Evolutionary conservation across 2,888 invertebrate genomes (phyloP), one percentile per base, ranked within the genome.

Genomic region (Lycophotia porphyrea): DNA sequence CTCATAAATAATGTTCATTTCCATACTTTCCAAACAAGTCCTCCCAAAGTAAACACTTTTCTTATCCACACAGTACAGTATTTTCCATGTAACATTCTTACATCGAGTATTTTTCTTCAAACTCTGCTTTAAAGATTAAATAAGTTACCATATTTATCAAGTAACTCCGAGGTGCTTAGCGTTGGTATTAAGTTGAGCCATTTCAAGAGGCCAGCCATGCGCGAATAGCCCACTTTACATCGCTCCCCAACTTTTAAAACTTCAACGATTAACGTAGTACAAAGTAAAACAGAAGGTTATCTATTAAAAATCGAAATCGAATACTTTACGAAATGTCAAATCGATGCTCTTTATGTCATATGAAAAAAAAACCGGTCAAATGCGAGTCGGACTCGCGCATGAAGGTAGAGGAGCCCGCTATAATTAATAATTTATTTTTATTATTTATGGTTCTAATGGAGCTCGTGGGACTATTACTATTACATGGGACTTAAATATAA

Each of bases 181-280:
- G 52, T 63, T 69, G 71, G 68, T 34, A 74, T 68, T 68, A 82
- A 82, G 71, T 84, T 58, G 31, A 79, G 70, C 82, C 85, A 84
- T 64, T 85, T 85, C 71, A 71, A 71, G 73, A 60, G 27, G 42
- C 44, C 80, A 84, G 64, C 68, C 84, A 80, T 72, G 87, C 84
- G 84, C 58, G 70, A 75, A 84, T 64, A 77, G n/a, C n/a, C 74
- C 67, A 61, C 84, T 84, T 84, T 75, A 39, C 74, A 79, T 84
- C 67, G 61, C 72, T 75, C 31, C 60, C 80, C 34, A 64, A 66
- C 65, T 74, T 83, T 74, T 69, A 74, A 74, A 86, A 84, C 71
- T 71, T 66, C 36, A 24, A 66, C 76, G 24, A 67, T 75, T 70
- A 42, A 58, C 71, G 27, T 63, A 85, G 82, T 52, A n/a, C 63